Conservation (phyloP, 2,797 vertebrate genomes). For the Stomatorhinus walkeri region DNA sequence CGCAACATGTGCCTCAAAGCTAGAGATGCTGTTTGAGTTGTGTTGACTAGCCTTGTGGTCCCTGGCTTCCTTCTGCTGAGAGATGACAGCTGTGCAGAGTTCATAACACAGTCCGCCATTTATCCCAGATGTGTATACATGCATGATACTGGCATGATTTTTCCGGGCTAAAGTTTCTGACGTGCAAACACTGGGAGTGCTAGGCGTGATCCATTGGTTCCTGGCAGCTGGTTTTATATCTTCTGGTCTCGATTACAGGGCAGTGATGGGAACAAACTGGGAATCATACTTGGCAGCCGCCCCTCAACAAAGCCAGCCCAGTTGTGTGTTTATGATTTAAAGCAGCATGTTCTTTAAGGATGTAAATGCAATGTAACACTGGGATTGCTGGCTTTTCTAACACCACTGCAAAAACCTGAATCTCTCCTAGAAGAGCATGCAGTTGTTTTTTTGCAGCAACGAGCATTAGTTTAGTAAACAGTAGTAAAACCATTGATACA, state of each 20-base stretch:
- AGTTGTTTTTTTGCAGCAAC: not conserved
- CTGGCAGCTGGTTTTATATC: not conserved
- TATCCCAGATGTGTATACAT: not conserved
- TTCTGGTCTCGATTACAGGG: not conserved
- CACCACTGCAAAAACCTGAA: not conserved
- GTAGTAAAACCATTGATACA: not conserved
- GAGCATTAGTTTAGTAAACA: not conserved
- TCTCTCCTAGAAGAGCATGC: not conserved
- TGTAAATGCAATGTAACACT: not conserved
- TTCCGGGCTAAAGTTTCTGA: not conserved
- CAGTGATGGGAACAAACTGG: not conserved
- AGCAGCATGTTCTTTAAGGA: not conserved
- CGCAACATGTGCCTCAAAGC: not conserved
- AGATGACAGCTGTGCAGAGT: not conserved
- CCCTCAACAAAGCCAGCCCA: not conserved
- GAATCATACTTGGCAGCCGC: too few relatives aligned
- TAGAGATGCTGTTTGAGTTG: not conserved
- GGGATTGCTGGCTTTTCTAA: not conserved
- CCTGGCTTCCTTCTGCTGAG: not conserved
- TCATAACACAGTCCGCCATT: not conserved
- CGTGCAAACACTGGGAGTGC: not conserved
- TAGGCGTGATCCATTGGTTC: not conserved
- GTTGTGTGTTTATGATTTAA: not conserved
- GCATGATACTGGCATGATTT: not conserved
- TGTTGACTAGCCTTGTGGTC: not conserved